phyloP scores from a whole-genome alignment of 2,888 invertebrate species.

The Tyria jacobaeae region DNA sequence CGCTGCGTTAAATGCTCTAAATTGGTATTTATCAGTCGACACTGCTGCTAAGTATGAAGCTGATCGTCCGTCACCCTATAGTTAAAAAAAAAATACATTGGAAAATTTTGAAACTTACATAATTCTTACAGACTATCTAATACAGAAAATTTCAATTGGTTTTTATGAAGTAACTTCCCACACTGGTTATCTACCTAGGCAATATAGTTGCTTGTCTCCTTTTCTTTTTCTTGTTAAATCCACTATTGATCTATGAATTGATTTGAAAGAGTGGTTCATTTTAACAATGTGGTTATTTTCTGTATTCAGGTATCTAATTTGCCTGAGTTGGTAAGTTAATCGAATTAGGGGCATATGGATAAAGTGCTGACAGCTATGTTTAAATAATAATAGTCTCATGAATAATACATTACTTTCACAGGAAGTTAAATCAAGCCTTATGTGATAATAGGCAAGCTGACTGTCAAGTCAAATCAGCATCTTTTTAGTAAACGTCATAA shows the following conservation, averaged over 20 bases:
- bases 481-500: too few species aligned
- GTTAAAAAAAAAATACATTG: too few species aligned
- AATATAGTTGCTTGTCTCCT: slow-evolving; percentile 37
- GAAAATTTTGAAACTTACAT: too few species aligned
- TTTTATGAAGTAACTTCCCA: slow-evolving; percentile 39
- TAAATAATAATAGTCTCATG: slow-evolving; percentile 26
- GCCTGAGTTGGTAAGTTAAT: background rate
- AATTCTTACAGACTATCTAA: too few species aligned
- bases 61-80: too few species aligned
- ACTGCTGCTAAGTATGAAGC: too few species aligned
- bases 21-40: too few species aligned
- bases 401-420: slow-evolving; percentile 28
- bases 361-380: slow-evolving; percentile 11
- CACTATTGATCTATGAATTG: slow-evolving; percentile 22
- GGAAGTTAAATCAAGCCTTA: too few species aligned
- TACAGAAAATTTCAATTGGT: slow-evolving; percentile 47
- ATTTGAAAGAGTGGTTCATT: slow-evolving; percentile 4
- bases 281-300: too few species aligned
- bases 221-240: slow-evolving; percentile 24
- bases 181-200: slow-evolving; percentile 24
- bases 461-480: too few species aligned
- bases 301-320: background rate
- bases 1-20: too few species aligned
- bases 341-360: too few species aligned
- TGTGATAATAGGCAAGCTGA: slow-evolving; percentile 17